These are phyloP conservation scores for Eupithecia vulgata DNA, from an alignment of 2,888 invertebrate genomes.

Conservation along the genomic window DNA sequence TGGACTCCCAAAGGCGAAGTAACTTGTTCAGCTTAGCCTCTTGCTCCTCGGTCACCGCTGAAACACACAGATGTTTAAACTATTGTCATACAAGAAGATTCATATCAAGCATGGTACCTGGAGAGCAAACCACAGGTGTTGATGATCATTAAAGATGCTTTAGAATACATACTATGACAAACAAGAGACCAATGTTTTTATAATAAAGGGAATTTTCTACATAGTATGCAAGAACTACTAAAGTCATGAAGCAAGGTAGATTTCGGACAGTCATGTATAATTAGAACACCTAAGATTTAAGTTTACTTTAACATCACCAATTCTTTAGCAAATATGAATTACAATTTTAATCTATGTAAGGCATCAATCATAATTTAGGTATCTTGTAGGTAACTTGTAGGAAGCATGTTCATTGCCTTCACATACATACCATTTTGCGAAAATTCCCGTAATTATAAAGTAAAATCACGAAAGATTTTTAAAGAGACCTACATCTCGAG, in stretches of 20 bases:
- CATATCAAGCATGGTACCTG: constrained; percentile 79
- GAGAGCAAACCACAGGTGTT: constrained; percentile 74
- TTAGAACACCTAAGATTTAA: neutral
- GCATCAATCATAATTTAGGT: neutral
- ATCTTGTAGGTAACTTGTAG: neutral
- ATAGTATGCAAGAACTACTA: neutral
- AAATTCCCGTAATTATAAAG: constrained; percentile 23
- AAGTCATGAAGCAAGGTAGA: neutral
- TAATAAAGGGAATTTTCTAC: constrained; percentile 22
- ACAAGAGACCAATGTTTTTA: constrained; percentile 45
- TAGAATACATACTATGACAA: constrained; percentile 74
- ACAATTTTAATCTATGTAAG: neutral
- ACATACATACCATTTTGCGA: constrained; percentile 1
- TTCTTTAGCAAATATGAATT: neutral
- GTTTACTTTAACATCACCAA: neutral
- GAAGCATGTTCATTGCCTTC: neutral
- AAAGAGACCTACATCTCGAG: constrained; percentile 80
- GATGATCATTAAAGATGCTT: constrained; percentile 69
- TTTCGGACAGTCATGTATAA: neutral
- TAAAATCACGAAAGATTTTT: constrained; percentile 24
- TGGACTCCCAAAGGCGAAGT: constrained; percentile 97
- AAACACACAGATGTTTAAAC: constrained; percentile 78
- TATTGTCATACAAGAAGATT: constrained; percentile 67
- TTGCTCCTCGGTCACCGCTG: constrained; percentile 93
- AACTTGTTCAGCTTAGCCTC: constrained; percentile 96